phyloP scores from a whole-genome alignment of 2,797 vertebrate genomes.

The Hozukius guyotensis region DNA sequence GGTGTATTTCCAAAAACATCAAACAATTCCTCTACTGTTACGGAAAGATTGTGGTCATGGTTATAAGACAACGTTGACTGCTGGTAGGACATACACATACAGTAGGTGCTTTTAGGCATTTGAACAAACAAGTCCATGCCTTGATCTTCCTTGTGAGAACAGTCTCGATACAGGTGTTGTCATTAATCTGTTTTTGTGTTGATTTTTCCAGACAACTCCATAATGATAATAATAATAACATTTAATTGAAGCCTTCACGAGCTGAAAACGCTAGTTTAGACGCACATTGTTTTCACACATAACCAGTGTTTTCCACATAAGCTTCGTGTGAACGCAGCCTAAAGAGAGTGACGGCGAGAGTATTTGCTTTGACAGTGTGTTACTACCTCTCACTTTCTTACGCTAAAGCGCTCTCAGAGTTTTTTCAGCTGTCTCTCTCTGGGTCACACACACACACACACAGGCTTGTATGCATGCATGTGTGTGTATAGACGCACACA shows the following conservation, averaged over 20 bases:
- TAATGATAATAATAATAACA: background rate
- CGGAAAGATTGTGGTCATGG: background rate
- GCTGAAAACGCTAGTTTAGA: background rate
- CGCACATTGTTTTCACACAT: conserved; percentile 1
- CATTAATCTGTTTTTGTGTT: background rate
- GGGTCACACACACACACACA: background rate
- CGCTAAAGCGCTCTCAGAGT: conserved; percentile 36
- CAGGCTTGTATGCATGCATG: background rate
- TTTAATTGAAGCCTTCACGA: background rate
- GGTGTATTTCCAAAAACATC: background rate
- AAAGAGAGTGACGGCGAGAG: conserved; percentile 32
- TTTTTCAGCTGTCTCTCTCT: background rate
- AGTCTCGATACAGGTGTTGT: background rate
- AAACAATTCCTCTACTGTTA: background rate
- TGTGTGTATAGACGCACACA: conserved; percentile 22
- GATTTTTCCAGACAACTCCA: background rate
- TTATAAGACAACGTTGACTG: background rate
- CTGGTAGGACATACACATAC: background rate
- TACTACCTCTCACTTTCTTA: conserved; percentile 68
- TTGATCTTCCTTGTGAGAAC: background rate
- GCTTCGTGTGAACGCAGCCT: background rate
- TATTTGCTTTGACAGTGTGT: conserved; percentile 65
- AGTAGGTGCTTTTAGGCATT: background rate
- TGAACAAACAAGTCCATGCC: background rate
- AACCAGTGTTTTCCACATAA: conserved; percentile 6